Evolutionary conservation across 2,888 invertebrate species (phyloP).

Genomic region (Oscheius sp.): DNA sequence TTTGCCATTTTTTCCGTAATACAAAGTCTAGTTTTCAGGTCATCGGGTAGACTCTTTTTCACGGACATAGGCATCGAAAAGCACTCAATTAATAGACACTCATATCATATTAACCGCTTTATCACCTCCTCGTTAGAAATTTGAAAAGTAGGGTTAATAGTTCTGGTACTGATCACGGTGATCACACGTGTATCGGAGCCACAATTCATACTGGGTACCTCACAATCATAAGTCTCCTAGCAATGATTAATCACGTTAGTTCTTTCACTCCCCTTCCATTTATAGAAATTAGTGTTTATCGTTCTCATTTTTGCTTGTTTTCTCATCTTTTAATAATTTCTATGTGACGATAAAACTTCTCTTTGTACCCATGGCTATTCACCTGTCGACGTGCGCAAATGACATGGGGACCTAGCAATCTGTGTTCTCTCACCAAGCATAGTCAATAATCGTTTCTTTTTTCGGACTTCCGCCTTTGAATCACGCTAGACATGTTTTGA

Average conservation of each 20-base stretch:
- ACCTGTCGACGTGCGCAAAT: too few species aligned
- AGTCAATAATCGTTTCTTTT: too few species aligned
- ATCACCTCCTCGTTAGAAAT: constrained; percentile 5
- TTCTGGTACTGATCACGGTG: constrained; percentile 13
- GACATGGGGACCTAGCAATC: too few species aligned
- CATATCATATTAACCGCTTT: constrained; percentile 26
- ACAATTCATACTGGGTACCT: constrained; percentile 17
- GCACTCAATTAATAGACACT: background rate
- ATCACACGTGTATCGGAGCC: background rate
- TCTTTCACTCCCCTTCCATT: background rate
- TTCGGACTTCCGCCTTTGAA: too few species aligned
- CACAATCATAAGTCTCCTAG: constrained; percentile 7
- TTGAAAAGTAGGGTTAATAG: constrained; percentile 17
- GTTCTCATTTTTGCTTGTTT: constrained; percentile 13
- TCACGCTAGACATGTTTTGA: too few species aligned
- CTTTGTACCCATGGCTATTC: too few species aligned
- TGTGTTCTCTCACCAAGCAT: too few species aligned
- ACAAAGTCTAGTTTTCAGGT: constrained; percentile 16
- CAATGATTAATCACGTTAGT: constrained; percentile 3
- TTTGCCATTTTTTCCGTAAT: background rate
- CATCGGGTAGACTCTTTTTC: constrained; percentile 23
- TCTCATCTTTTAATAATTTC: constrained; percentile 7
- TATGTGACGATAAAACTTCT: background rate
- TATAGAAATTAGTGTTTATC: constrained; percentile 17
- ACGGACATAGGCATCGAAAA: constrained; percentile 13